These are phyloP conservation scores for Parnassius apollo DNA, from an alignment of 2,888 invertebrate genomes.

Conservation along the genomic window DNA sequence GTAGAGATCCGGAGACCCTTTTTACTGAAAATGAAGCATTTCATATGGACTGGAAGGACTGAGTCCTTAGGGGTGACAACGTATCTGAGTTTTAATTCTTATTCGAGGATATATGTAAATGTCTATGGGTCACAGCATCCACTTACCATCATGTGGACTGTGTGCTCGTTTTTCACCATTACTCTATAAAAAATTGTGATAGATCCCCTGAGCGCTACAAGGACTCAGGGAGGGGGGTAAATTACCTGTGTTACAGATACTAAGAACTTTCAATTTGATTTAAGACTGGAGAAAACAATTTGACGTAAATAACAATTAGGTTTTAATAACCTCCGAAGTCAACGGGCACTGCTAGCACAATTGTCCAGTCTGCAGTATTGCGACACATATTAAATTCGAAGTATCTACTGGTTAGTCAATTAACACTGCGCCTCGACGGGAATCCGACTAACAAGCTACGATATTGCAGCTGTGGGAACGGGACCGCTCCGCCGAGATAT, in stretches of 20 bases:
- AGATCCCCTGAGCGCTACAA: not conserved
- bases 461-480: slow-evolving; percentile 25
- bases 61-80: no score
- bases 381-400: slow-evolving; percentile 41
- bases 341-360: slow-evolving; percentile 11
- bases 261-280: not conserved
- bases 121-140: no score
- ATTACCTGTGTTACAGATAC: no score
- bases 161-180: no score
- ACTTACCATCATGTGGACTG: no score
- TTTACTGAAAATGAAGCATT: no score
- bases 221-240: no score
- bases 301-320: not conserved
- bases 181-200: no score
- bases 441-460: slow-evolving; percentile 58
- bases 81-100: no score
- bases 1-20: no score
- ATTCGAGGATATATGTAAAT: no score
- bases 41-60: no score
- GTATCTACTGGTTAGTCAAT: slow-evolving; percentile 57
- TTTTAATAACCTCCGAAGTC: slow-evolving; percentile 21
- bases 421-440: slow-evolving; percentile 50
- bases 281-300: not conserved
- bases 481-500: slow-evolving; percentile 9
- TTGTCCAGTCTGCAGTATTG: slow-evolving; percentile 19